Conservation (phyloP, 2,888 invertebrate species). For the Pristionchus entomophagus region DNA sequence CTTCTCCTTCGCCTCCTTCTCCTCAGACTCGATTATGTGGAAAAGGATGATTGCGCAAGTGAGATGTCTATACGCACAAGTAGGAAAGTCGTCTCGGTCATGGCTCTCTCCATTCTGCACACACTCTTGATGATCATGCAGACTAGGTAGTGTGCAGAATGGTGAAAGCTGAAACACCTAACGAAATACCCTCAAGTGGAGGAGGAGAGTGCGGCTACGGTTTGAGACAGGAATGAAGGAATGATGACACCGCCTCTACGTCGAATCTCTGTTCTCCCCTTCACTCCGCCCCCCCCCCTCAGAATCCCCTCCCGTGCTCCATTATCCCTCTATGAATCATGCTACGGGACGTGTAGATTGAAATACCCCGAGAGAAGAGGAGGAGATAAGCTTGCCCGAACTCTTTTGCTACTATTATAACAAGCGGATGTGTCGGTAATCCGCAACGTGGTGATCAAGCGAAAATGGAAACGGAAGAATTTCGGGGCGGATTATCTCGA, state of each 20-base stretch:
- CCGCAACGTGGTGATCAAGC: not conserved
- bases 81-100: too few species aligned
- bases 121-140: too few species aligned
- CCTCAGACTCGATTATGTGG: constrained; percentile 37
- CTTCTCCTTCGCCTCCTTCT: constrained; percentile 18
- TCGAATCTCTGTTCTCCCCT: too few species aligned
- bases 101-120: too few species aligned
- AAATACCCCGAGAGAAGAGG: not conserved
- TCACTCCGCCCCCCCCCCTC: not conserved
- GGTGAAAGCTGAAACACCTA: too few species aligned
- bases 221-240: constrained; percentile 8
- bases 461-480: constrained; percentile 6
- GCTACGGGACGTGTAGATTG: not conserved
- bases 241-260: constrained; percentile 12
- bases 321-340: constrained; percentile 30
- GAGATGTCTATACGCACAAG: constrained; percentile 33
- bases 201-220: not conserved
- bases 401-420: too few species aligned
- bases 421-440: not conserved
- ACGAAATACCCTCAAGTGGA: not conserved
- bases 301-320: not conserved
- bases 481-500: not conserved
- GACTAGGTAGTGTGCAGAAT: too few species aligned
- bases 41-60: constrained; percentile 30
- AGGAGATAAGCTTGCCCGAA: not conserved